Evolutionary conservation across 37 sponge, comb jelly and placozoan species (phyloP), one percentile per base, ranked within the genome.

Genomic region (Petrosia ficiformis): DNA sequence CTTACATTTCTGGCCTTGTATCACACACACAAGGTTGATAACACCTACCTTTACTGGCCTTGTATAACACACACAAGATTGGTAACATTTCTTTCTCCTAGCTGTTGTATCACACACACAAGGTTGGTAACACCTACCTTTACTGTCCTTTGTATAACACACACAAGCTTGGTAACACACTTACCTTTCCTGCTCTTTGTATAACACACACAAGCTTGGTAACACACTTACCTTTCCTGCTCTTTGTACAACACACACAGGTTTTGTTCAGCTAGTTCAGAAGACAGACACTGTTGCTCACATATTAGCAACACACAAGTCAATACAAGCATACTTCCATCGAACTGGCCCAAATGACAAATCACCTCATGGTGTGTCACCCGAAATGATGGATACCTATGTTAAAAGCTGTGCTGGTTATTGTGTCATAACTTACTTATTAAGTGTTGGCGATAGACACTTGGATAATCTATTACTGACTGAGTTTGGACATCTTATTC

Each of bases 351-450:
- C 88, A 0, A n/a, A 5, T 40, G 81, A 88, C 8, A n/a, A 32
- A 33, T 74, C 81, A 39, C 79, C 93, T 8, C 78, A 85, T 35
- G 93, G 92, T 26, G 82, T 95, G 30, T 36, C 57, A 4, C 96
- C 90, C 1, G 96, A 99, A 21, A 86, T 95, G 1, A 95, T 99
- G 99, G 99, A 99, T 73, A 99, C 86, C 36, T 99, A 99, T 72
- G 84, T 99, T 39, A 77, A 88, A 76, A 94, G 94, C 69, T 97
- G 97, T 88, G 97, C 99, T 57, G 97, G 97, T 48, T 97, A 97
- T 78, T 93, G 89, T 76, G 96, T 99, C 4, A 95, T 93, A 80
- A 95, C 99, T 40, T 99, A 99, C 70, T 76, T 99, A 0, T 82
- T 99, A 37, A 93, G 96, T 19, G 91, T 99, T 0, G 99, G 99